phyloP scores from a whole-genome alignment of 2,797 vertebrate species.

The Podarcis lilfordi region DNA sequence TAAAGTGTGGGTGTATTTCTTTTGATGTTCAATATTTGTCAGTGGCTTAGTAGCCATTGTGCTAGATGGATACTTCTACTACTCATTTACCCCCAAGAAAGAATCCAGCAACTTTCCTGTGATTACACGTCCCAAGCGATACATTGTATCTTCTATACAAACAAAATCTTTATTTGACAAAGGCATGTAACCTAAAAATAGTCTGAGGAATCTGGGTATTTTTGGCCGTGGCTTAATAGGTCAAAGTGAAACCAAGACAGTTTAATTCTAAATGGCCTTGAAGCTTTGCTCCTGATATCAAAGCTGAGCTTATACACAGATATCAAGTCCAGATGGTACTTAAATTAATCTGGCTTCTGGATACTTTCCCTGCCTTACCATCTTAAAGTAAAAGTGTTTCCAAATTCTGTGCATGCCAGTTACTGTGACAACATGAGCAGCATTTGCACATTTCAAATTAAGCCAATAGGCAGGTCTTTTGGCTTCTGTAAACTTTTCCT shows the following conservation, averaged over 20 bases:
- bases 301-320: background rate
- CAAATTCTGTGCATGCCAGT: background rate
- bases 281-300: constrained; percentile 27
- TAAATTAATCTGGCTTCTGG: constrained; percentile 21
- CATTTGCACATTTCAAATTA: background rate
- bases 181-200: constrained; percentile 35
- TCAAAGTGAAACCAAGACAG: constrained; percentile 13
- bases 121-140: background rate
- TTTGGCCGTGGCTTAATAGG: constrained; percentile 44
- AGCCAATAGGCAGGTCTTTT: background rate
- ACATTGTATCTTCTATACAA: constrained; percentile 26
- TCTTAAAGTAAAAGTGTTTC: background rate
- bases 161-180: constrained; percentile 38
- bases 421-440: background rate
- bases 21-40: background rate
- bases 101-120: background rate
- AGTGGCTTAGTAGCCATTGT: background rate
- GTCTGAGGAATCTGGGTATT: constrained; percentile 15
- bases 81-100: background rate
- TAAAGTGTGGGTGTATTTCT: background rate
- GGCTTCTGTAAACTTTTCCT: background rate
- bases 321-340: background rate
- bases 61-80: background rate
- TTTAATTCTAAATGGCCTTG: constrained; percentile 42
- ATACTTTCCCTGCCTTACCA: background rate